Evolutionary conservation across 2,888 invertebrate genomes (phyloP).

Genomic region (Leptopilina syphax): DNA sequence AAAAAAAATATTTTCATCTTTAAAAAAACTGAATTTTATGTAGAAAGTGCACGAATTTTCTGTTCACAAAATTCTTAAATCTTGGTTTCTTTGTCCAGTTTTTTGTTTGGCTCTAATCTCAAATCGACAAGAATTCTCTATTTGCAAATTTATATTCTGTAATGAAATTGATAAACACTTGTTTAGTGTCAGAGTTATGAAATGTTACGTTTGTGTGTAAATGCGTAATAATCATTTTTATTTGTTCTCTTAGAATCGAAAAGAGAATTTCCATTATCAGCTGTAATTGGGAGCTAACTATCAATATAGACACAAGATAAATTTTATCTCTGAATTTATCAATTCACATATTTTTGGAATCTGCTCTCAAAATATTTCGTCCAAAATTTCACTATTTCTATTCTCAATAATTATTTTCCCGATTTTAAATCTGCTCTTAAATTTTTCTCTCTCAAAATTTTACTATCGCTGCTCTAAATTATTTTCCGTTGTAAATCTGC

Average conservation of each 20-base stretch:
- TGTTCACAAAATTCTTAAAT: not conserved
- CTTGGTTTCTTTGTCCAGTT: no score
- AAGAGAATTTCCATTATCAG: not conserved
- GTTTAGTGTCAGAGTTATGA: conserved; percentile 5
- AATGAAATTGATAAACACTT: conserved; percentile 3
- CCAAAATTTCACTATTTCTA: not conserved
- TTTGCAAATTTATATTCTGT: not conserved
- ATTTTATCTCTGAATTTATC: not conserved
- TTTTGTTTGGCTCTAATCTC: no score
- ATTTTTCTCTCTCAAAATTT: no score
- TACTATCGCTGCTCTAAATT: no score
- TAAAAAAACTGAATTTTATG: no score
- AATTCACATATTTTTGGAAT: not conserved
- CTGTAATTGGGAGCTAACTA: not conserved
- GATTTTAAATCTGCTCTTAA: no score
- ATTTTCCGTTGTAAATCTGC: no score
- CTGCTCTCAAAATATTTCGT: not conserved
- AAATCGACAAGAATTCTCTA: no score
- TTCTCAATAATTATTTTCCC: no score
- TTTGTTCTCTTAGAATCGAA: conserved; percentile 1
- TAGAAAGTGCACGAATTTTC: not conserved
- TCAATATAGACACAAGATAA: not conserved
- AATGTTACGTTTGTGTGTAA: not conserved
- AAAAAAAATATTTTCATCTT: no score
- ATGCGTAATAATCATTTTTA: conserved; percentile 10